Base-by-base conservation (phyloP, 2,113 vertebrate genomes). In the Suncus etruscus region DNA sequence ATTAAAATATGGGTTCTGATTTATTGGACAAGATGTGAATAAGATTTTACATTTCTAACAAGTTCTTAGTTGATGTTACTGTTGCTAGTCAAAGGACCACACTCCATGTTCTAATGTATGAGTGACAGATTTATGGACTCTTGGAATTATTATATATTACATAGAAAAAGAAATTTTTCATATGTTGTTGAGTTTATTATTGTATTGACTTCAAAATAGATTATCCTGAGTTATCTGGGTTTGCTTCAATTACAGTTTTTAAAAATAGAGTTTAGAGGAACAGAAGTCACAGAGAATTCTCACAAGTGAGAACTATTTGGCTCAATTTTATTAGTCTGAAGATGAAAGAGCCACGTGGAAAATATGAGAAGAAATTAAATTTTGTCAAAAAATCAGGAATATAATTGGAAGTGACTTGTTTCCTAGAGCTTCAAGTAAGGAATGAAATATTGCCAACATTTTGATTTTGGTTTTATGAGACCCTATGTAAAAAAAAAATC, bases 391-490 rank as follows among this genome's bases (percentile, higher is more conserved):
- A 48, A 45, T 18, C 14, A 24, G 68, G 32, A 73, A 80, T 65
- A 15, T 88, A n/a, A 15, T 90, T 72, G 32, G 27, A 61, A 85
- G 24, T 58, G 7, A 29, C 39, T 89, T 80, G 9, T 89, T 91
- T 91, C 45, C 54, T 22, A 51, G 2, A 61, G 54, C 18, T 7
- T 61, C 18, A 61, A 61, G 51, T 65, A 65, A 74, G 32, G 22
- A 81, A 79, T 48, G 22, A 11, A 47, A 3, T 8, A 15, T 6
- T 80, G n/a, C 5, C 22, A 47, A 32, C 9, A 29, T 6, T 15
- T 87, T 77, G 27, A 47, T 48, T 91, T 93, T 90, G 61, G 22
- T 50, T 74, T 80, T 86, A 6, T 54, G 27, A 86, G 48, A 87
- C 22, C 51, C 58, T 82, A 61, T 76, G n/a, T 16, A 48, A 47